A percentile compares a stretch with the other conserved stretches of the same genome.
Conservation (phyloP, 2,888 invertebrate genomes). For the Iselma pallidipennis region DNA sequence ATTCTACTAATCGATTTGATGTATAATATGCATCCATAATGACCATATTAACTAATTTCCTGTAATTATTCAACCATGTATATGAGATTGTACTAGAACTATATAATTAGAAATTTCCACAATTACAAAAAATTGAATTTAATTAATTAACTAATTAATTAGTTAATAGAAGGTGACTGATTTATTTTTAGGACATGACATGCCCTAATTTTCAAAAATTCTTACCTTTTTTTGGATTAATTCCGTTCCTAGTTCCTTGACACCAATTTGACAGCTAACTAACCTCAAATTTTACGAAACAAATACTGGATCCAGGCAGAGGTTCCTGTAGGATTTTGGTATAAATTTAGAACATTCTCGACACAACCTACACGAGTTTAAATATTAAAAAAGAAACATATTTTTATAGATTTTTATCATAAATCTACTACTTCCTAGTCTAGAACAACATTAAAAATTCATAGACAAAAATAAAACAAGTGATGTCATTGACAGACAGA, state of each 20-base stretch:
- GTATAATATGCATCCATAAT: conserved; percentile 59
- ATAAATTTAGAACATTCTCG: too few relatives aligned
- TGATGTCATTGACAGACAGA: background rate
- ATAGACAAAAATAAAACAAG: background rate
- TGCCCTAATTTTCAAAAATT: conserved; percentile 9
- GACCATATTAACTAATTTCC: conserved; percentile 46
- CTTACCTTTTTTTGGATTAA: conserved; percentile 8
- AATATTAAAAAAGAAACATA: too few relatives aligned
- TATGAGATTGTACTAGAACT: background rate
- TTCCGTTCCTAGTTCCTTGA: background rate
- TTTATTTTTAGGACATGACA: conserved; percentile 2
- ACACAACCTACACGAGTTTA: too few relatives aligned
- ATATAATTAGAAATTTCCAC: background rate
- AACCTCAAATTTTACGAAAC: conserved; percentile 8
- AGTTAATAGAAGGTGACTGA: background rate
- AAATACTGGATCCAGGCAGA: too few relatives aligned
- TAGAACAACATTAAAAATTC: too few relatives aligned
- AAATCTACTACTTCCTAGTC: too few relatives aligned
- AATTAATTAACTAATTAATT: background rate
- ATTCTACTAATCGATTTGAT: conserved; percentile 65
- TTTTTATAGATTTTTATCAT: too few relatives aligned
- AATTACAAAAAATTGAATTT: background rate
- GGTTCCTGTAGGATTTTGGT: too few relatives aligned
- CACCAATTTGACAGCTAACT: conserved; percentile 14
- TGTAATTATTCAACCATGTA: background rate